phyloP scores from a whole-genome alignment of 1,140 invertebrate genomes.

The Drosophila pectinifera region DNA sequence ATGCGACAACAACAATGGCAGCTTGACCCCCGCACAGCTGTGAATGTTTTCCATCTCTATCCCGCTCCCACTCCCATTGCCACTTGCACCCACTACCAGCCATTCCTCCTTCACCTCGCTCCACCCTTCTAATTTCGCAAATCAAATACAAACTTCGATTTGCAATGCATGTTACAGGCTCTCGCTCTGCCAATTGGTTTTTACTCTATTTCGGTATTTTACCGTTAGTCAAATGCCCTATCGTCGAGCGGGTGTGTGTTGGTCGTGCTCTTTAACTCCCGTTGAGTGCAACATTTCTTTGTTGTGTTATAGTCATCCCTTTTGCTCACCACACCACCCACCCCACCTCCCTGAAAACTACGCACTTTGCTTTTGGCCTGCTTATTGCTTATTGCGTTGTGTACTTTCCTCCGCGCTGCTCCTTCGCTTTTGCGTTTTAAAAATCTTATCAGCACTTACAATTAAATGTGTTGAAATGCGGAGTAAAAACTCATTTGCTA shows the following conservation, averaged over 20 bases:
- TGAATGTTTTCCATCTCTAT: slow-evolving; percentile 47
- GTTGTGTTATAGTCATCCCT: slow-evolving; percentile 25
- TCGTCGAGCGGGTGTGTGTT: neutral
- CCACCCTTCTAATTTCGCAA: slow-evolving; percentile 15
- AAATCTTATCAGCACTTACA: slow-evolving; percentile 66
- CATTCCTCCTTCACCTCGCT: neutral
- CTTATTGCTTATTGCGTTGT: slow-evolving; percentile 67
- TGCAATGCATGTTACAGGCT: slow-evolving; percentile 14
- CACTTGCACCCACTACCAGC: slow-evolving; percentile 16
- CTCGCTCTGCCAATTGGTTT: slow-evolving; percentile 12
- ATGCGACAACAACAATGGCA: slow-evolving; percentile 39
- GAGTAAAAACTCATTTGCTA: slow-evolving; percentile 34
- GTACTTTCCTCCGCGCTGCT: slow-evolving; percentile 36
- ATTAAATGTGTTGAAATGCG: slow-evolving; percentile 32
- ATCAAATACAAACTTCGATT: slow-evolving; percentile 30
- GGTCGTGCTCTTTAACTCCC: slow-evolving; percentile 26
- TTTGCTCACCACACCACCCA: slow-evolving; percentile 17
- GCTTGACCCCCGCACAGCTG: slow-evolving; percentile 56
- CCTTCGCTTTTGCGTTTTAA: slow-evolving; percentile 73
- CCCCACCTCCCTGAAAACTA: slow-evolving; percentile 54
- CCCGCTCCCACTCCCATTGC: slow-evolving; percentile 14
- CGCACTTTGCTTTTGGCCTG: slow-evolving; percentile 72
- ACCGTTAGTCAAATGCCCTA: slow-evolving; percentile 26
- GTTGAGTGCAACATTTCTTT: slow-evolving; percentile 33
- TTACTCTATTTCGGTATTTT: slow-evolving; percentile 37